These are phyloP conservation scores for Poeciliopsis paucimaculata DNA, from an alignment of 2,797 vertebrate genomes.

Conservation along the genomic window DNA sequence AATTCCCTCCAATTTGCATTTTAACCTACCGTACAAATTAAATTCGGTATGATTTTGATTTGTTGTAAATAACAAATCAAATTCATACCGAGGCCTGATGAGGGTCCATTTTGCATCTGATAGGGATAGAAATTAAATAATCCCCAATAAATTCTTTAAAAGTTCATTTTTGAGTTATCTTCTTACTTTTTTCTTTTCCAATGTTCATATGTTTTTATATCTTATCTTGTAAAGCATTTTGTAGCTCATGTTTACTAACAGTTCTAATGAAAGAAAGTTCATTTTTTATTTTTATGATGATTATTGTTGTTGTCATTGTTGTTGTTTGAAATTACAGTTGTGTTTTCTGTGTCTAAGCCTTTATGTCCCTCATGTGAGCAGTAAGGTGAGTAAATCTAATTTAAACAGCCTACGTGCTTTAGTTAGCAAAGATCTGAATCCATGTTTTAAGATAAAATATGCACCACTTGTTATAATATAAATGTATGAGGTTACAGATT, in stretches of 20 bases:
- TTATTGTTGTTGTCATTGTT: neutral
- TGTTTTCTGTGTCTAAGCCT: neutral
- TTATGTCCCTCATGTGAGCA: neutral
- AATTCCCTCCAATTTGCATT: neutral
- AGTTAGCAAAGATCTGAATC: neutral
- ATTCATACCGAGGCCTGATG: neutral
- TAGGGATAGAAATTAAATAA: neutral
- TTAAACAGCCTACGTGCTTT: neutral
- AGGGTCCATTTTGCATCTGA: neutral
- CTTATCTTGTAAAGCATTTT: neutral
- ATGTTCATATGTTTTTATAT: neutral
- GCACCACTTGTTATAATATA: neutral
- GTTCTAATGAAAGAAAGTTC: neutral
- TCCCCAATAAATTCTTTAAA: neutral
- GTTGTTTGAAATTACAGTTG: neutral
- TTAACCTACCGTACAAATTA: neutral
- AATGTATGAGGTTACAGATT: neutral
- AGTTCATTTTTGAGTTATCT: neutral
- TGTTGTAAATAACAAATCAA: neutral
- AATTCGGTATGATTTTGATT: too few relatives aligned
- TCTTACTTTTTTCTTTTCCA: neutral
- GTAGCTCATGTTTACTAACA: neutral
- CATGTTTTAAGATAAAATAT: neutral
- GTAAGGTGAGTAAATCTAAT: neutral
- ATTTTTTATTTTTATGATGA: neutral